Percentiles rank a stretch among this genome's conserved stretches.
These are phyloP conservation scores for Gasteruption jaculator DNA, from an alignment of 2,888 invertebrate genomes.

Conservation along the genomic window DNA sequence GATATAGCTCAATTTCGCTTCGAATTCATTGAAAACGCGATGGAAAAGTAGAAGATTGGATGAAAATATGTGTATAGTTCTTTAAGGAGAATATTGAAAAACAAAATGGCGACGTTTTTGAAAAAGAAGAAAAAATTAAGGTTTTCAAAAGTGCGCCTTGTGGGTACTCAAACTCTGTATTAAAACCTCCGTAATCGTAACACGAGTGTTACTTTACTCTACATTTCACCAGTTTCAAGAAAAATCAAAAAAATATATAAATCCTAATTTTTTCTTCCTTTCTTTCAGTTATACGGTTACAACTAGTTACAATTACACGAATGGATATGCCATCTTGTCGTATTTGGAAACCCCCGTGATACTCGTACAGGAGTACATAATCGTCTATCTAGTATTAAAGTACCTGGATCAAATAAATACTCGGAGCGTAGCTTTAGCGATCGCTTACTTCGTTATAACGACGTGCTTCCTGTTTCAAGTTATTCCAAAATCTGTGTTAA, in stretches of 20 bases:
- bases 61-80: no score
- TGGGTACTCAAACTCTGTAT: no score
- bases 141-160: no score
- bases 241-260: neutral
- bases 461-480: constrained; percentile 51
- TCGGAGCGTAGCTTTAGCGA: constrained; percentile 33
- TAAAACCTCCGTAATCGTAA: neutral
- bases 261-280: constrained; percentile 19
- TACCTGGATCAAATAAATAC: constrained; percentile 60
- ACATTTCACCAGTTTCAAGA: no score
- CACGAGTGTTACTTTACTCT: neutral
- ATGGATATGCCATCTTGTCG: constrained; percentile 68
- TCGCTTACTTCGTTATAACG: constrained; percentile 47
- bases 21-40: neutral
- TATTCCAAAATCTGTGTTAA: constrained; percentile 53
- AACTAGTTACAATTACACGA: constrained; percentile 75
- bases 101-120: no score
- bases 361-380: constrained; percentile 68
- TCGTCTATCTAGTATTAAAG: constrained; percentile 68
- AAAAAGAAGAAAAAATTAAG: no score
- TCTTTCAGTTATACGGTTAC: constrained; percentile 73
- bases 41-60: no score
- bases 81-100: no score
- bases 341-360: constrained; percentile 84
- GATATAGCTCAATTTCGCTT: neutral